Evolutionary conservation across 1,140 invertebrate genomes (phyloP).

Genomic region (Drosophila malerkotliana): DNA sequence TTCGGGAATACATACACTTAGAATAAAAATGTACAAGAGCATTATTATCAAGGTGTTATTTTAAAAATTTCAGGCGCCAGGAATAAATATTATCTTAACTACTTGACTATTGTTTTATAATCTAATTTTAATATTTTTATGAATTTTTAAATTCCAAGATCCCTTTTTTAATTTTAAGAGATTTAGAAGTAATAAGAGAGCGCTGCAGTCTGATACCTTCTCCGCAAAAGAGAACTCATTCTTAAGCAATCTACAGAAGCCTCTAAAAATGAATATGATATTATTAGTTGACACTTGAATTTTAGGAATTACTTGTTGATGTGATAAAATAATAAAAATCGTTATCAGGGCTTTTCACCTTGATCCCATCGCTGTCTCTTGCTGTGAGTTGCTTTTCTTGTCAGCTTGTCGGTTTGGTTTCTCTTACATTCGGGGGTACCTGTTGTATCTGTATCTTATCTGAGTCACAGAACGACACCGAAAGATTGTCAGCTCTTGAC

Average conservation of each 20-base stretch:
- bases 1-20: neutral
- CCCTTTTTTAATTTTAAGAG: neutral
- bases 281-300: neutral
- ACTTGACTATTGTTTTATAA: neutral
- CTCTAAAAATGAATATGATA: neutral
- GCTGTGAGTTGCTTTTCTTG: constrained; percentile 43
- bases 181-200: neutral
- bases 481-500: constrained; percentile 42
- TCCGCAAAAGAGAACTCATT: no score
- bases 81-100: no score
- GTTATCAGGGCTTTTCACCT: neutral
- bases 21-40: neutral
- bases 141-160: no score
- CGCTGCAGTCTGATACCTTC: no score
- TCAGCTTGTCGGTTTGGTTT: constrained; percentile 24
- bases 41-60: no score
- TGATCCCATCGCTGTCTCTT: constrained; percentile 9
- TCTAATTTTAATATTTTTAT: neutral
- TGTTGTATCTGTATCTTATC: constrained; percentile 44
- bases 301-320: neutral
- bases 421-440: constrained; percentile 27
- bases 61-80: no score
- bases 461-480: constrained; percentile 45
- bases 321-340: constrained; percentile 38
- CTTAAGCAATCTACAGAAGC: no score